phyloP scores from a whole-genome alignment of 2,797 vertebrate genomes.

The Centroberyx gerrardi region DNA sequence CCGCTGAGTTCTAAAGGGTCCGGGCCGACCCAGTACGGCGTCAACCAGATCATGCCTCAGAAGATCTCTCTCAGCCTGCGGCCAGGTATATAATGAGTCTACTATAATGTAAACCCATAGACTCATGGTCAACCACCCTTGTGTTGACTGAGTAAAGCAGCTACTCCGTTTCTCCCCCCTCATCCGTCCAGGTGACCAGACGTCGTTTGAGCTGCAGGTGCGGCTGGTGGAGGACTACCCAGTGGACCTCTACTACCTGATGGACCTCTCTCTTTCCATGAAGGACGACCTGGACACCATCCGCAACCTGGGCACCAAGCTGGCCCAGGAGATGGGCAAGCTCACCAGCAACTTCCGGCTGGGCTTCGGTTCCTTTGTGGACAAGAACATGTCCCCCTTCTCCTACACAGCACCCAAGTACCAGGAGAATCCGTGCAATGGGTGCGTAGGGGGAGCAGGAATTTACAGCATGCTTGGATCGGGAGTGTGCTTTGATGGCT shows the following conservation, averaged over 20 bases:
- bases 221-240: constrained; percentile 99
- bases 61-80: constrained; percentile 90
- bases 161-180: not conserved
- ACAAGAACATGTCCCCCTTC: constrained; percentile 97
- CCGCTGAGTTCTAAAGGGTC: constrained; percentile 93
- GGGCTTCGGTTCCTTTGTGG: constrained; percentile 97
- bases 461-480: not conserved
- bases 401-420: constrained; percentile 95
- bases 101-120: not conserved
- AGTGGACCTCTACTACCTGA: constrained; percentile 98
- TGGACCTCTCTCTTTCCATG: constrained; percentile 99
- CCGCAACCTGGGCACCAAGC: constrained; percentile 93
- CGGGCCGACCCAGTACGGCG: constrained; percentile 80
- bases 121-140: too few species aligned
- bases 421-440: constrained; percentile 95
- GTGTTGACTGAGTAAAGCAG: not conserved
- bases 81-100: constrained; percentile 86
- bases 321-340: constrained; percentile 96
- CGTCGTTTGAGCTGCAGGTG: constrained; percentile 91
- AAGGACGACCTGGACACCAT: constrained; percentile 97
- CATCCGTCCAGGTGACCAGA: constrained; percentile 87
- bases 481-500: not conserved
- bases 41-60: constrained; percentile 94
- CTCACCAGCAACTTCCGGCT: constrained; percentile 98
- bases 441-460: constrained; percentile 84